A percentile compares a stretch with the other conserved stretches of the same genome.
Conservation (phyloP, 1,140 invertebrate species). For the Solenopsis fugax region DNA sequence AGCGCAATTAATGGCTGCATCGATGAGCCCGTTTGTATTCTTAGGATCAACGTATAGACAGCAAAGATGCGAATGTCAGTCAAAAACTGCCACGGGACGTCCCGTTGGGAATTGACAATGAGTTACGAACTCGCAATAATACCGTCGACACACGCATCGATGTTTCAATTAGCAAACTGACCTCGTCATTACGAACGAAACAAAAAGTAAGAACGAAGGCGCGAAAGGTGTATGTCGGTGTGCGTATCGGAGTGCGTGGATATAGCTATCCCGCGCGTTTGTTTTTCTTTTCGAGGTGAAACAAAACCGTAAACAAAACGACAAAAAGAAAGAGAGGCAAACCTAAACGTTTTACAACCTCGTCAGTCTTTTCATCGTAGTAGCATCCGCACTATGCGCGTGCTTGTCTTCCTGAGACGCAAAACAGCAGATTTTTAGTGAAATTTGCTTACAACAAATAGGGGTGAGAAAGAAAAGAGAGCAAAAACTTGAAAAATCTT, state of each 20-base stretch:
- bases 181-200: constrained; percentile 16
- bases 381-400: background rate
- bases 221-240: background rate
- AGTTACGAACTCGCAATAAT: constrained; percentile 31
- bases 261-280: constrained; percentile 43
- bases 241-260: background rate
- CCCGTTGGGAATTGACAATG: background rate
- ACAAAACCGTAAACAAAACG: constrained; percentile 42
- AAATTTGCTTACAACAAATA: background rate
- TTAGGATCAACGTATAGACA: background rate
- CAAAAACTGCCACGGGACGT: background rate
- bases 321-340: background rate
- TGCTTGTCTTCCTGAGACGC: constrained; percentile 29
- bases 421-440: constrained; percentile 4
- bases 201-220: background rate
- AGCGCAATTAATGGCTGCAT: background rate
- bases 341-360: constrained; percentile 30
- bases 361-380: constrained; percentile 31
- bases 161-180: constrained; percentile 48
- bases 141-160: constrained; percentile 16
- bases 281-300: constrained; percentile 30
- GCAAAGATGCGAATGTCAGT: constrained; percentile 20
- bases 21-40: background rate
- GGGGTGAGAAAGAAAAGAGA: too few relatives aligned
- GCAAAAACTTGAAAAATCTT: background rate